These are phyloP conservation scores for Ophioninae sp. DNA, from an alignment of 2,888 invertebrate genomes.

Conservation along the genomic window DNA sequence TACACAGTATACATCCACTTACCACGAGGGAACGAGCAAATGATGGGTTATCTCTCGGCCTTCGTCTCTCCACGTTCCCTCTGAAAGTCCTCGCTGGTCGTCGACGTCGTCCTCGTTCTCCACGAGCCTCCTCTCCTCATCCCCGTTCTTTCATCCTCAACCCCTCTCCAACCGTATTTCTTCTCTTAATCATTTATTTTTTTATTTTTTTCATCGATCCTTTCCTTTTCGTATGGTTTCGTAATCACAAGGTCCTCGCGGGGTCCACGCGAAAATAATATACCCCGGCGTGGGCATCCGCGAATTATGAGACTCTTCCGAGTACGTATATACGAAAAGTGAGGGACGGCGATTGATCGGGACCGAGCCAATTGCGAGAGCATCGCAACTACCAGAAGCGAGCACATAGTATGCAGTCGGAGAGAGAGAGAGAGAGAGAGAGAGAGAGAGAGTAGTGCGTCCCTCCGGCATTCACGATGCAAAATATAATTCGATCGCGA, in stretches of 20 bases:
- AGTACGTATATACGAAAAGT: constrained; percentile 66
- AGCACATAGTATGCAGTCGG: not conserved
- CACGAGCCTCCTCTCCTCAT: constrained; percentile 28
- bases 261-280: constrained; percentile 73
- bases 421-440: not conserved
- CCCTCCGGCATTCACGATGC: constrained; percentile 56
- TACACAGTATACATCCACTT: constrained; percentile 64
- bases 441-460: constrained; percentile 25
- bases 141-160: constrained; percentile 13
- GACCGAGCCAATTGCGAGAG: constrained; percentile 56
- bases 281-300: constrained; percentile 64
- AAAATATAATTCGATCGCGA: constrained; percentile 61
- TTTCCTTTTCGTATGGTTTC: constrained; percentile 47
- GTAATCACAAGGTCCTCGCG: constrained; percentile 64
- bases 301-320: constrained; percentile 74
- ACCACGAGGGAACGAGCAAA: constrained; percentile 69
- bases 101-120: constrained; percentile 35
- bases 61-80: constrained; percentile 60
- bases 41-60: constrained; percentile 69
- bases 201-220: constrained; percentile 17
- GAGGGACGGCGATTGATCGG: constrained; percentile 73
- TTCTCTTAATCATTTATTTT: not conserved
- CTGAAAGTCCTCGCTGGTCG: constrained; percentile 18
- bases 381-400: constrained; percentile 51
- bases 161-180: constrained; percentile 55